phyloP scores from a whole-genome alignment of 2,888 invertebrate genomes.

The Argynnis bischoffii region DNA sequence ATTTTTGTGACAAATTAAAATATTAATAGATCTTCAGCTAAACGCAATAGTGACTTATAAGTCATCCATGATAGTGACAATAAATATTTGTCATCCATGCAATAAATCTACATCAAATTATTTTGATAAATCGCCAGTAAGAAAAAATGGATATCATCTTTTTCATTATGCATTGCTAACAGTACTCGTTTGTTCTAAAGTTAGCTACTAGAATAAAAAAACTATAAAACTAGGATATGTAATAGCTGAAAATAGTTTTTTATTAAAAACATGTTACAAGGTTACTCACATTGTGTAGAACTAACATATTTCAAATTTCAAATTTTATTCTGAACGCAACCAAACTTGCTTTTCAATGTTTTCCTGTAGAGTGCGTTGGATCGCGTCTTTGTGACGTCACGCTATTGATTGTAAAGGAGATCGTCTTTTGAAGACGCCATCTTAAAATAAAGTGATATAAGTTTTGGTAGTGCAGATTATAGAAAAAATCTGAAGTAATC shows the following conservation, averaged over 20 bases:
- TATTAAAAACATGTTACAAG: background rate
- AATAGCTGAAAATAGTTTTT: slow-evolving; percentile 1
- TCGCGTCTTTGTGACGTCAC: slow-evolving; percentile 81
- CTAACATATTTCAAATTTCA: background rate
- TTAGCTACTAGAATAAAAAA: too few species aligned
- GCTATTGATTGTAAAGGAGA: slow-evolving; percentile 75
- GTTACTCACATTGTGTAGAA: background rate
- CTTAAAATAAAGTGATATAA: slow-evolving; percentile 83
- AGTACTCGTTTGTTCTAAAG: too few species aligned
- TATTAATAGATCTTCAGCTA: too few species aligned
- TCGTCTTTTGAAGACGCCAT: slow-evolving; percentile 81
- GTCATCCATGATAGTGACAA: too few species aligned
- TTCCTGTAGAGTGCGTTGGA: slow-evolving; percentile 61
- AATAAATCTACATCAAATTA: too few species aligned
- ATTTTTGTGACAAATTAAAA: too few species aligned
- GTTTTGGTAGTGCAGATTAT: slow-evolving; percentile 83
- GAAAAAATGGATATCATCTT: too few species aligned
- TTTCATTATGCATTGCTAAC: too few species aligned
- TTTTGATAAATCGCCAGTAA: too few species aligned
- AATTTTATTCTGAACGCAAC: slow-evolving; percentile 33
- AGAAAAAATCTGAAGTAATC: slow-evolving; percentile 80
- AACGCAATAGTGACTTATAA: too few species aligned
- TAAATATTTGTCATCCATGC: too few species aligned
- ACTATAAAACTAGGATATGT: too few species aligned
- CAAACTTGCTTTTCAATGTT: slow-evolving; percentile 38